A percentile compares a stretch with the other conserved stretches of the same genome.
These are phyloP conservation scores for Gambelia wislizenii DNA, from an alignment of 2,797 vertebrate species.

Conservation along the genomic window DNA sequence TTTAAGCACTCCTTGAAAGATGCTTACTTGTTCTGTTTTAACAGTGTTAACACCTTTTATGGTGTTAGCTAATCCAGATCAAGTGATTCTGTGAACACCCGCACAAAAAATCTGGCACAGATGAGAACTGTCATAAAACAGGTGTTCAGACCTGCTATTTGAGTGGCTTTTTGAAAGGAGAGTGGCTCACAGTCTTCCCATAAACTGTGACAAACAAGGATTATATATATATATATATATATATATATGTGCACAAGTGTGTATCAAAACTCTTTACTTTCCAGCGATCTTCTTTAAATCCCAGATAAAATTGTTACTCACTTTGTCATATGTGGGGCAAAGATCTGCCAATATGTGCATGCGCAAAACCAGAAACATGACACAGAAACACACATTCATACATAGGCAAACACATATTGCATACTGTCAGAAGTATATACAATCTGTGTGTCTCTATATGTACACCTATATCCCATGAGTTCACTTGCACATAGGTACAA, in stretches of 20 bases:
- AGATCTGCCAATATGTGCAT: neutral
- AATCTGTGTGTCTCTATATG: slow-evolving; percentile 17
- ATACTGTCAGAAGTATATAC: neutral
- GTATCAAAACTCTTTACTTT: neutral
- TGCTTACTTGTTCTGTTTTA: neutral
- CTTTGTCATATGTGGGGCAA: neutral
- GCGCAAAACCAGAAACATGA: slow-evolving; percentile 7
- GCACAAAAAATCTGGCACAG: neutral
- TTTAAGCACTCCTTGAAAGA: neutral
- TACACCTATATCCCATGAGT: neutral
- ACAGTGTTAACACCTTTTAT: neutral
- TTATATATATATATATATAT: neutral
- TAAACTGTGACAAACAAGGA: neutral
- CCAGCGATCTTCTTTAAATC: neutral
- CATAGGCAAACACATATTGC: neutral
- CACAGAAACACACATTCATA: slow-evolving; percentile 24
- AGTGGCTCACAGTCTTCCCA: neutral
- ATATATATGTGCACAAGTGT: neutral
- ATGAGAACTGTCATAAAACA: neutral
- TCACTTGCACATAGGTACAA: slow-evolving; percentile 1
- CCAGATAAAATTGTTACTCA: neutral
- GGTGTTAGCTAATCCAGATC: neutral
- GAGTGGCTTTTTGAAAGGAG: neutral
- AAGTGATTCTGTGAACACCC: neutral
- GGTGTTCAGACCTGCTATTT: neutral